Evolutionary conservation across 2,888 invertebrate species (phyloP).

Genomic region (Caenorhabditis angaria): DNA sequence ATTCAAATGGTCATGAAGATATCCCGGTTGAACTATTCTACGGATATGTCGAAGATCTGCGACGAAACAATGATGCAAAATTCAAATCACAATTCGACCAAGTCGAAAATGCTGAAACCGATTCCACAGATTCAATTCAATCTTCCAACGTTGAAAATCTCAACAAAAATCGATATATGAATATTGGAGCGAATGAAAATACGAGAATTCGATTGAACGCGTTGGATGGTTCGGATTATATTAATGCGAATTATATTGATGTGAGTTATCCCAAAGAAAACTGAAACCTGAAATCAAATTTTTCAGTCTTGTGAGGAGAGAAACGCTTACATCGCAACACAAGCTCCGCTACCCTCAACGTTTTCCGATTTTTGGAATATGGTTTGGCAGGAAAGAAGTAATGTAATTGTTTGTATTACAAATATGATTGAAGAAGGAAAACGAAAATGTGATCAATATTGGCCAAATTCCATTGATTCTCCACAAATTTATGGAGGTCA

Average conservation of each 20-base stretch:
- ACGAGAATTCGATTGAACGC: conserved; percentile 62
- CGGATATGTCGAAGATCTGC: conserved; percentile 64
- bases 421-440: conserved; percentile 69
- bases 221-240: conserved; percentile 52
- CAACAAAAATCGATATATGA: conserved; percentile 57
- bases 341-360: conserved; percentile 70
- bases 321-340: conserved; percentile 70
- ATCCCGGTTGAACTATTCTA: conserved; percentile 68
- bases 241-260: conserved; percentile 60
- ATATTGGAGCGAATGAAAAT: conserved; percentile 66
- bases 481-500: conserved; percentile 55
- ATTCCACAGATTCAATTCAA: conserved; percentile 20
- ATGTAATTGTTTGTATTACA: conserved; percentile 68
- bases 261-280: conserved; percentile 28
- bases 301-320: conserved; percentile 60
- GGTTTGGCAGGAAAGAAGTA: conserved; percentile 69
- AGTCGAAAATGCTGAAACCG: conserved; percentile 7
- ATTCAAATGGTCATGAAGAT: conserved; percentile 56
- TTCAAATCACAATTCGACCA: conserved; percentile 64
- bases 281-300: neutral
- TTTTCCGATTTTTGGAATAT: conserved; percentile 62
- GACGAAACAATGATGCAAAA: conserved; percentile 56
- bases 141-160: conserved; percentile 31
- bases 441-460: conserved; percentile 69
- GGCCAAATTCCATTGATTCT: conserved; percentile 55